A percentile compares a stretch with the other conserved stretches of the same genome.
Conservation (phyloP, 2,888 invertebrate genomes). For the Pinctada fucata region DNA sequence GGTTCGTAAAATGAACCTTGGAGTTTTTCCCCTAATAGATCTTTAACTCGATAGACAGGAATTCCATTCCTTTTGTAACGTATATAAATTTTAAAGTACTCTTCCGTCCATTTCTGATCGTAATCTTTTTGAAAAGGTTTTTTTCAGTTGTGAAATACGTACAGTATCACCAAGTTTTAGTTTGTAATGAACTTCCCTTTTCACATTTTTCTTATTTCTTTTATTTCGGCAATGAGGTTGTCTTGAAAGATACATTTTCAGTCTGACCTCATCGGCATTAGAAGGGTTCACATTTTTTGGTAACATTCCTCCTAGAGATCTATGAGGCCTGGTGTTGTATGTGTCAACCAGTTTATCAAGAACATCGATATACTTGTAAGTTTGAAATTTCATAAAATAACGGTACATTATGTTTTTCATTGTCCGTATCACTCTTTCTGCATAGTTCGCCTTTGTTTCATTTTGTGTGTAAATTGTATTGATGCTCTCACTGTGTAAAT, state of each 20-base stretch:
- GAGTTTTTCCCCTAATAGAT: constrained; percentile 16
- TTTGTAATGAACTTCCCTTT: no score
- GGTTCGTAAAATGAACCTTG: constrained; percentile 24
- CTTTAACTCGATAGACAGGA: constrained; percentile 22
- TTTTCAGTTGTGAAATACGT: neutral
- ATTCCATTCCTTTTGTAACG: neutral
- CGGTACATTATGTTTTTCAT: constrained; percentile 20
- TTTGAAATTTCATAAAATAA: constrained; percentile 25
- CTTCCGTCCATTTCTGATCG: neutral
- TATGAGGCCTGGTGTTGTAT: constrained; percentile 42
- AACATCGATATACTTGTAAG: constrained; percentile 38
- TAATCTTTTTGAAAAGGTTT: neutral
- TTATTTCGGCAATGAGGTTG: rapidly evolving
- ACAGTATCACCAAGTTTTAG: neutral
- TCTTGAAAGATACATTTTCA: constrained; percentile 34
- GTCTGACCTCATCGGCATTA: constrained; percentile 40
- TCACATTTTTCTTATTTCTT: neutral
- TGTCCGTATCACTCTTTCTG: constrained; percentile 30
- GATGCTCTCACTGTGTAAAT: neutral
- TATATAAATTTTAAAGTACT: constrained; percentile 13
- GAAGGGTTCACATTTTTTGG: constrained; percentile 40
- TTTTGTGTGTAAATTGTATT: constrained; percentile 24
- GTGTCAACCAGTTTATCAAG: constrained; percentile 33
- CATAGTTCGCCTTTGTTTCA: constrained; percentile 24
- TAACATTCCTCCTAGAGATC: constrained; percentile 36